A percentile compares a stretch with the other conserved stretches of the same genome.
phyloP scores from a whole-genome alignment of 2,888 invertebrate species.

The Dione juno region DNA sequence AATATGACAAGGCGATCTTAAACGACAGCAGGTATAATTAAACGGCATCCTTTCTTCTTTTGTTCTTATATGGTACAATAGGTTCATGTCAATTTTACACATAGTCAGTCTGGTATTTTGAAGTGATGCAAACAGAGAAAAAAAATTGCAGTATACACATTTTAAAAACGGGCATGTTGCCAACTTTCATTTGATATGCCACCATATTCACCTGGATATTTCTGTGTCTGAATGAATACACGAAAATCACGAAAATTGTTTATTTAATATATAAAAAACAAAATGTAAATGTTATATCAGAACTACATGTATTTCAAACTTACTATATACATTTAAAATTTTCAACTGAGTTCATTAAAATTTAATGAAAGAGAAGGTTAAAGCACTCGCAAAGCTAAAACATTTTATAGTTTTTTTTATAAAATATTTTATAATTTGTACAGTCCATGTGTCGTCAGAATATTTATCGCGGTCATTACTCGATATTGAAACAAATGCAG shows the following conservation, averaged over 20 bases:
- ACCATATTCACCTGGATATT: conserved; percentile 28
- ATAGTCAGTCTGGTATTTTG: conserved; percentile 19
- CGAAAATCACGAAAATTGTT: conserved; percentile 10
- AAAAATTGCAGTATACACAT: conserved; percentile 12
- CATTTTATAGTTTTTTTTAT: conserved; percentile 19
- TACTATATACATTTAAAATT: too few relatives aligned
- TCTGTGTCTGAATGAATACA: conserved; percentile 24
- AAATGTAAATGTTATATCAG: too few relatives aligned
- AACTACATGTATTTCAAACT: too few relatives aligned
- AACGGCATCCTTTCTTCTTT: neutral
- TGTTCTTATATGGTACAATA: neutral
- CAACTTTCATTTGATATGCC: conserved; percentile 33
- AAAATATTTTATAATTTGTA: conserved; percentile 22
- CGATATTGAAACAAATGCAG: conserved; percentile 16
- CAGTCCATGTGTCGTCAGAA: conserved; percentile 7
- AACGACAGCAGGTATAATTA: neutral
- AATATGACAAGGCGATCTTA: neutral
- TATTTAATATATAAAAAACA: conserved; percentile 7
- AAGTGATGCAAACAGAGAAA: conserved; percentile 6
- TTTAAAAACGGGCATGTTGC: conserved; percentile 27
- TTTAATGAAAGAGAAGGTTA: conserved; percentile 27
- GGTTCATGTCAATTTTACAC: conserved; percentile 6
- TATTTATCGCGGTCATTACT: conserved; percentile 21
- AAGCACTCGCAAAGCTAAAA: conserved; percentile 6
- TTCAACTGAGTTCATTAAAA: conserved; percentile 14